Base-by-base conservation (phyloP, 2,797 vertebrate genomes). In the Clarias pachynema region DNA sequence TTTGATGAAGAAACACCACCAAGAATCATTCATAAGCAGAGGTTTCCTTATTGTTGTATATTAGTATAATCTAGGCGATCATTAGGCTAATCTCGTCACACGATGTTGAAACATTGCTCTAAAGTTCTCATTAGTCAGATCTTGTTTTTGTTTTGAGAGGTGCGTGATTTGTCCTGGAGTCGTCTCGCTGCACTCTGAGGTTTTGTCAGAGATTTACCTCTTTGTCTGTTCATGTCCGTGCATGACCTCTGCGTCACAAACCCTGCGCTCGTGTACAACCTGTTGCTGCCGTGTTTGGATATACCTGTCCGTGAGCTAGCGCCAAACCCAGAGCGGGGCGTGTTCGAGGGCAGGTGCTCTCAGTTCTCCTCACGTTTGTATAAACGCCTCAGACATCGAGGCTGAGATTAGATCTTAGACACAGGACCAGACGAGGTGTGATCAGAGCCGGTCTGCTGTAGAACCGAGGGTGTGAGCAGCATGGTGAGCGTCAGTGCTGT, bases 181-280 rank as follows among this genome's bases (percentile, higher is more conserved):
- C 62, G 77, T 62, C 62, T n/a, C 59, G 0, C 20, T 78, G 59
- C 1, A 2, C 20, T 49, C 24, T 8, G 40, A 16, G 16, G 14
- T 53, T n/a, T 16, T 8, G 1, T 77, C 14, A 10, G 72, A 18
- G 49, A 53, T 79, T 18, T 79, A 5, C 34, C 34, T 79, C 12
- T 4, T 44, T 44, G 37, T 44, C 34, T 63, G 34, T 44, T 77
- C 74, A 34, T 22, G 74, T 63, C 66, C 9, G 20, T 53, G 57
- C 84, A 49, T 63, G 77, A 79, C 57, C 53, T 72, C 29, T 77
- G 29, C 26, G 74, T 77, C 74, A 59, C 29, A 24, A 77, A 57
- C 0, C 29, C 34, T 62, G 66, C 12, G 6, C 37, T 34, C 10
- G 56, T n/a, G 37, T 44, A 2, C 29, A 66, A 18, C 73, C 20